Evolutionary conservation across 2,113 vertebrate genomes (phyloP), one percentile per base, ranked within the genome.

Genomic region (Channa argus): DNA sequence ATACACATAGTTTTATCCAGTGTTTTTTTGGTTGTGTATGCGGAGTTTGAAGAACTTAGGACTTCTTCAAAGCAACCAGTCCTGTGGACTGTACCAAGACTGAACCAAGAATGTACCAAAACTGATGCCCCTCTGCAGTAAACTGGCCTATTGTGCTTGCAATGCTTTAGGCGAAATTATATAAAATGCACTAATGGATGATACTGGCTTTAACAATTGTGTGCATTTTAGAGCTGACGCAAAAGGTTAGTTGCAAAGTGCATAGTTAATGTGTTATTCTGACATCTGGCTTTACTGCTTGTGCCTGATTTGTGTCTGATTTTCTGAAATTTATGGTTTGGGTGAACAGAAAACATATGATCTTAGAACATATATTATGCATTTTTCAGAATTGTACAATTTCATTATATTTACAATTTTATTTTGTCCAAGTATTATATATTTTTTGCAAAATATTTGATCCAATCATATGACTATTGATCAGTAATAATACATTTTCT

Each of bases 181-280:
- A 88, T 84, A 79, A 76, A 80, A 80, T 60, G 70, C 11, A 71
- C 8, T 43, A 53, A 54, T 77, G n/a, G 65, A 78, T 63, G 8
- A 8, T 36, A 43, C 24, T 80, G 67, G 5, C 64, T 85, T 76
- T 36, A 68, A 67, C 62, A 45, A 51, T 36, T 53, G 10, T 53
- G 62, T 63, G 46, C 11, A 59, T 76, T 71, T 58, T 41, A 9
- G 8, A 68, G 49, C 13, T 53, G 3, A 58, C 54, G 55, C 3
- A 39, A 65, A 15, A 5, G 14, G 8, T 60, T 59, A 4, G 33
- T 45, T 14, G 54, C 24, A 24, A 24, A 24, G 1, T 24, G 24
- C 24, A 24, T 24, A 24, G 24, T 24, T 24, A 24, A 24, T 24
- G 24, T 24, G 24, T 24, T 24, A 24, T 24, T 24, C 24, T 24